Base-by-base conservation (phyloP, 2,888 invertebrate genomes). In the Patella depressa region DNA sequence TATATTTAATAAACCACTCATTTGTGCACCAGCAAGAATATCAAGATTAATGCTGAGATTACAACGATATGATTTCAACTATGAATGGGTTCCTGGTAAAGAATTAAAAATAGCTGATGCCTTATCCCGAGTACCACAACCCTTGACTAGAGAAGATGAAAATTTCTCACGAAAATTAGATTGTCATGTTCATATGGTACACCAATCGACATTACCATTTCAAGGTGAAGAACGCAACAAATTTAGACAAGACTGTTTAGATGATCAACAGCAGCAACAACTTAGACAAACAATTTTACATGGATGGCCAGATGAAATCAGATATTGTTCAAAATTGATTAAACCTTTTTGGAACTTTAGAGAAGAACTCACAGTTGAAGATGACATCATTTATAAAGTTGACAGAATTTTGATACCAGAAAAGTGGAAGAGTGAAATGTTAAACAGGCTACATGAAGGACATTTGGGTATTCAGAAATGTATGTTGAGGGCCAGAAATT, bases 41-140 rank as follows among this genome's bases (percentile, higher is more conserved):
- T 53, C 15, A 17, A 55, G 74, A 29, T 29, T 74, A 29, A 57
- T 74, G 65, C 59, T 74, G 57, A 55, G 55, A 54, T 74, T 74
- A 57, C 57, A 57, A 17, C 55, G 57, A 24, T 74, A 74, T 29
- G n/a, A 57, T 14, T 55, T 74, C 34, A n/a, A n/a, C 14, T 57
- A 74, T 74, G 57, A 59, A 57, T 74, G 74, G 74, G 9, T 29
- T 15, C 24, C 15, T 53, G 74, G 74, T 24, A 74, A 74, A 54
- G 17, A n/a, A 74, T 54, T 74, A 5, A 53, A 53, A 17, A 74
- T 57, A 29, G 57, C 59, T 14, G 59, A 54, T 11, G n/a, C 74
- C 9, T 24, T 57, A 57, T 29, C 29, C n/a, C 14, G 55, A 11
- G 55, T 59, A 57, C 59, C 74, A 14, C 19, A 74, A n/a, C 55